Evolutionary conservation across 2,113 vertebrate species (phyloP).

Genomic region (Daubentonia madagascariensis): DNA sequence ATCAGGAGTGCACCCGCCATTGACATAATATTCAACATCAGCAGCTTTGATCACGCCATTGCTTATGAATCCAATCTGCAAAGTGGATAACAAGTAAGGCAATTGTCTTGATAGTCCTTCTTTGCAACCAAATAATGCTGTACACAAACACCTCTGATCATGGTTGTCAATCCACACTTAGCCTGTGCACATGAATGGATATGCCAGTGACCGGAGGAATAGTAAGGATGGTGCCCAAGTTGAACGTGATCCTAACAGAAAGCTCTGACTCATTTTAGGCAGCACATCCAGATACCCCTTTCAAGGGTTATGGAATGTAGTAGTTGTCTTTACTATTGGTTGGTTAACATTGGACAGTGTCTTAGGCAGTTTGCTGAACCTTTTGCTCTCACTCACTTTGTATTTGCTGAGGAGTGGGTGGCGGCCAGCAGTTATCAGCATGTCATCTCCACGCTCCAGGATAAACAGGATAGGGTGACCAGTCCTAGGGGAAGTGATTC

Average conservation of each 20-base stretch:
- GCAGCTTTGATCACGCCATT: conserved; percentile 88
- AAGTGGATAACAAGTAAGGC: not conserved
- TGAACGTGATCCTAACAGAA: not conserved
- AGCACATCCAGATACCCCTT: not conserved
- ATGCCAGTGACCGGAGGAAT: not conserved
- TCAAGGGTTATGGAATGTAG: not conserved
- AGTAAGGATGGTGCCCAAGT: not conserved
- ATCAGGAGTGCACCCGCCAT: conserved; percentile 87
- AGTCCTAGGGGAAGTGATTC: conserved; percentile 77
- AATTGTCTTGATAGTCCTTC: not conserved
- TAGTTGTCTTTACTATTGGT: not conserved
- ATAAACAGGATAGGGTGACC: conserved; percentile 82
- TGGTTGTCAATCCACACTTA: not conserved
- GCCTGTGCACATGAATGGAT: not conserved
- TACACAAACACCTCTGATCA: not conserved
- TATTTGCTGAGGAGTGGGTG: conserved; percentile 88
- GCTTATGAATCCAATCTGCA: conserved; percentile 92
- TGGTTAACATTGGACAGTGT: not conserved
- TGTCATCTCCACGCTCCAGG: conserved; percentile 86
- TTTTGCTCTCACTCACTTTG: conserved; percentile 79
- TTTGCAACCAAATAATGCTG: not conserved
- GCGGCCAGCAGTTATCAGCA: conserved; percentile 86
- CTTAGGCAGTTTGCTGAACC: not conserved
- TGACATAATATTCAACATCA: conserved; percentile 85
- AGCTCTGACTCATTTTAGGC: not conserved